Evolutionary conservation across 30 jellyfish, hydroid and myxozoan species (phyloP), one percentile per base, ranked within the genome.

Genomic region (Mastigias papua): DNA sequence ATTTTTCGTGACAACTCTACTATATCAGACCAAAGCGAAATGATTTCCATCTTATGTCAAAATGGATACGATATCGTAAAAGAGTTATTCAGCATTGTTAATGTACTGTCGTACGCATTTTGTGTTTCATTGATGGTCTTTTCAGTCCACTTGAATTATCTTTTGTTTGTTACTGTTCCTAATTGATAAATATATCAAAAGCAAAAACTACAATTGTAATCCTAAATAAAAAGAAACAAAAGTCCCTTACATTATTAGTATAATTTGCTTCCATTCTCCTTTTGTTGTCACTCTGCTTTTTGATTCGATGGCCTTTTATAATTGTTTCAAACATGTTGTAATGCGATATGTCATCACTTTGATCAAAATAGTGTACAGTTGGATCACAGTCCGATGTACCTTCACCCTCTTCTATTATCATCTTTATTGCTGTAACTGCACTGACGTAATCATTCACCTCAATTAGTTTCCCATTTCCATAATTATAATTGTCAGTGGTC

Each of bases 331-430:
- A 84, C 93, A 84, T 54, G 1, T 84, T 11, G 34, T 84, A 70
- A 70, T 84, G 93, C 16, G 93, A 84, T 28, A 84, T 7, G 34
- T 84, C 93, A 84, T 84, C 93, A 25, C 46, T 10, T 16, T 71
- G 60, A 58, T 72, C 70, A 17, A 54, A 22, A 31, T 84, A 84
- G 71, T 84, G 93, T 19, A 84, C 81, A 10, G 81, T 73, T 2
- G 93, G 93, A 50, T 84, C 93, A 61, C 93, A 84, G 0, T 34
- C 82, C 1, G 93, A 84, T 16, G 93, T 84, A 2, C 93, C 93
- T 63, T 84, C 93, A 10, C 93, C 93, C 27, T 84, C 93, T 42
- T 84, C 87, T 21, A 84, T 72, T 21, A 84, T 37, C 34, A 73
- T 51, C 73, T 69, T 84, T 19, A 84, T 26, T 46, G 93, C 93